Percentiles rank a stretch among this genome's conserved stretches.
Conservation (phyloP, 2,888 invertebrate species). For the Scaptomyza cyrtandrae region DNA sequence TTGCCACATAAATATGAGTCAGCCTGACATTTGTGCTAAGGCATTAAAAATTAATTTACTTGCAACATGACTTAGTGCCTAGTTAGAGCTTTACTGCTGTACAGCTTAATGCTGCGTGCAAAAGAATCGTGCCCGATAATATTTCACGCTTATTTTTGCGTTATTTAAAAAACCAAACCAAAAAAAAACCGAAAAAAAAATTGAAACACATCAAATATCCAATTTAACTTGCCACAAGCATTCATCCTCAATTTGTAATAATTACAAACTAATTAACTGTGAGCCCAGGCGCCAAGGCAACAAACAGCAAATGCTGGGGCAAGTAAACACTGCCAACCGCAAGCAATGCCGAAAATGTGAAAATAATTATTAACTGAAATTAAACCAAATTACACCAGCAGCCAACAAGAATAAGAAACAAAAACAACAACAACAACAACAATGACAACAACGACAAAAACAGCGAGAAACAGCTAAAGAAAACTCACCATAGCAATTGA, state of each 20-base stretch:
- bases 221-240: slow-evolving; percentile 80
- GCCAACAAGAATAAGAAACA: slow-evolving; percentile 4
- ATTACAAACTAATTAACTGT: slow-evolving; percentile 82
- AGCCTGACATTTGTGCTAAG: slow-evolving; percentile 59
- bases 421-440: slow-evolving; percentile 10
- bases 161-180: slow-evolving; percentile 67
- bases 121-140: slow-evolving; percentile 39
- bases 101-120: slow-evolving; percentile 11
- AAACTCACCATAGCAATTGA: slow-evolving; percentile 54
- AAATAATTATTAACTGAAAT: slow-evolving; percentile 81
- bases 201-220: slow-evolving; percentile 75
- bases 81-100: slow-evolving; percentile 20
- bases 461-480: neutral
- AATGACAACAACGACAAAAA: neutral
- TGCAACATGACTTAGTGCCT: slow-evolving; percentile 57
- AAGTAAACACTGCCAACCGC: slow-evolving; percentile 57
- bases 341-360: slow-evolving; percentile 72
- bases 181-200: slow-evolving; percentile 13
- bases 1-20: slow-evolving; percentile 69
- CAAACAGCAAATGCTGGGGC: slow-evolving; percentile 9
- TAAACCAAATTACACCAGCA: slow-evolving; percentile 69
- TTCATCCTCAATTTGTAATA: slow-evolving; percentile 81
- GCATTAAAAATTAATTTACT: slow-evolving; percentile 78
- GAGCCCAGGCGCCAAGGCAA: slow-evolving; percentile 71
- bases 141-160: slow-evolving; percentile 70